A percentile compares a stretch with the other conserved stretches of the same genome.
Evolutionary conservation across 1,140 invertebrate species (phyloP).

Genomic region (Cydia fagiglandana): DNA sequence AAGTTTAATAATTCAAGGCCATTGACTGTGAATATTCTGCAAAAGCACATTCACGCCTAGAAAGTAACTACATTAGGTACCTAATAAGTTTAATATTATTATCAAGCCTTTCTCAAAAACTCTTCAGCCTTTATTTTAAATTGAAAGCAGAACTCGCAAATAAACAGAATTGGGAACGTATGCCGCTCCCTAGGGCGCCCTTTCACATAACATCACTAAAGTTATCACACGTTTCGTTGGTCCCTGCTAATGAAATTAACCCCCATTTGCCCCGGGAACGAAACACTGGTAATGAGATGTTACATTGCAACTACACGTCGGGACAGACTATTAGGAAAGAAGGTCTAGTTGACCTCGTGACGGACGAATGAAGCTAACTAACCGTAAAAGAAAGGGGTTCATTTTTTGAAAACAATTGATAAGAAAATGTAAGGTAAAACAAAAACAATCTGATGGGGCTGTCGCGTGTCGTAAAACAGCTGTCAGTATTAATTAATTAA

Average conservation of each 20-base stretch:
- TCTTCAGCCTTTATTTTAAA: background rate
- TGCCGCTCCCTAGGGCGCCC: slow-evolving; percentile 57
- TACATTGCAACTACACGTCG: slow-evolving; percentile 60
- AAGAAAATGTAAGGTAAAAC: background rate
- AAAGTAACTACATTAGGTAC: no score
- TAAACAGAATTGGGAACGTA: slow-evolving; percentile 18
- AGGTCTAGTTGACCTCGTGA: slow-evolving; percentile 40
- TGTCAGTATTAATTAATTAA: background rate
- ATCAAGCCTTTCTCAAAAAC: background rate
- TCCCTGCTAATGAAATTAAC: slow-evolving; percentile 76
- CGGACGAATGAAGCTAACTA: slow-evolving; percentile 19
- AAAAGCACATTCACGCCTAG: no score
- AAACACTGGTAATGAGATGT: slow-evolving; percentile 72
- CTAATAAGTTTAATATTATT: background rate
- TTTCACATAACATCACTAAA: slow-evolving; percentile 73
- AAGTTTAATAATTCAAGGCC: no score
- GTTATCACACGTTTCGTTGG: slow-evolving; percentile 78
- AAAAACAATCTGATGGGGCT: background rate
- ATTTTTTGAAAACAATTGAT: background rate
- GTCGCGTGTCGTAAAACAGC: no score
- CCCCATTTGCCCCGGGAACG: slow-evolving; percentile 65
- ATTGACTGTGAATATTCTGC: no score
- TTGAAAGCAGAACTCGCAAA: slow-evolving; percentile 18
- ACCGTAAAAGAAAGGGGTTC: slow-evolving; percentile 12
- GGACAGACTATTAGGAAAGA: slow-evolving; percentile 52